Evolutionary conservation across 2,888 invertebrate species (phyloP), one percentile per base, ranked within the genome.

Genomic region (Endomychus coccineus): DNA sequence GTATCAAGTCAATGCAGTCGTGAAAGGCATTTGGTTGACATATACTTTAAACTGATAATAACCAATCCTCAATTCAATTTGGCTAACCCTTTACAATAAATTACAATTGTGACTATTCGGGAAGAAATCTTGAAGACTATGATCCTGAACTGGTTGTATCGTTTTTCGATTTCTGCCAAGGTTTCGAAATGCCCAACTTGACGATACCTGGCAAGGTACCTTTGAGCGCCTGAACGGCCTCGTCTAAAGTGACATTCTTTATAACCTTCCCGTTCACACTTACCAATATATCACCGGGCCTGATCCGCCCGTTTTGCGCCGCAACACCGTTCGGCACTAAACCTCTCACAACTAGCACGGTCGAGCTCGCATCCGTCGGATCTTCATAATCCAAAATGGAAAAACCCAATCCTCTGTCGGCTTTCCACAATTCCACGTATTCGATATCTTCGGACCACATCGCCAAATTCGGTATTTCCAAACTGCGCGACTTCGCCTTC

Each of bases 311-410:
- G 61, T 92, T 91, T 49, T 83, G 78, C 68, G 95, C 92, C 10
- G 98, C 98, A n/a, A 91, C 87, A 19, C 98, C 98, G 39, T 95
- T 94, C 17, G 97, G 96, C 36, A 98, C 97, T 49, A 98, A 75
- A 61, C 95, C 95, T 54, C 95, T 78, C 52, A 97, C 91, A 45
- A 97, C 95, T 67, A 97, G 96, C 51, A 96, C 94, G 49, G 94
- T 94, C 56, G 92, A 89, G 56, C 83, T 83, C 37, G 91, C 80
- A 71, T 97, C 95, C 59, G 94, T 74, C 23, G 97, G 97, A 70
- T 98, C 97, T 77, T 92, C 92, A 69, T 92, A 92, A 69, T 92
- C 98, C 46, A 98, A 75, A 58, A 98, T 94, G 50, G 95, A 95
- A 73, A 98, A 98, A 44, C 98, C 98, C 43, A 99, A 80, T 33